Evolutionary conservation across 2,797 vertebrate genomes (phyloP), one percentile per base, ranked within the genome.

Genomic region (Esox masquinongy): DNA sequence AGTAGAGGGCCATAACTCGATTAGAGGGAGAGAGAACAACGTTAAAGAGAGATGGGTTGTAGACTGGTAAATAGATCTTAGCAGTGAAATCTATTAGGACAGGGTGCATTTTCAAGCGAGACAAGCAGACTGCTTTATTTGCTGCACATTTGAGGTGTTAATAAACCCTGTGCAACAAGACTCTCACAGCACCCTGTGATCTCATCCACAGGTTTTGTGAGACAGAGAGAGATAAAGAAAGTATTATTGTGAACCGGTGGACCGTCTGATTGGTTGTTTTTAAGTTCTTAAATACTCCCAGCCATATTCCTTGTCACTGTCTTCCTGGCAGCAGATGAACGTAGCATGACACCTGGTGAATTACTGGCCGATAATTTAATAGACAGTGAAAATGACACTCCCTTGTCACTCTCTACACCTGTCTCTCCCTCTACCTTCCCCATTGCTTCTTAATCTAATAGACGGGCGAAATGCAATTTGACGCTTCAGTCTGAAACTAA

Each of bases 21-120:
- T 90, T 84, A 86, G 74, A 69, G 19, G 29, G 67, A 26, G 82
- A 70, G 74, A 56, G 72, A 75, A 26, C 56, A 26, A 67, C 53
- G 74, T 26, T 19, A 5, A 31, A 56, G 61, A 67, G 31, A n/a
- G 4, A 43, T 12, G 50, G 73, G 63, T 26, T 74, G 43, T 72
- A 68, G 68, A 67, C 56, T 1, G 12, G 53, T 85, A 87, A 90
- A 77, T 91, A 82, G 79, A 88, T 89, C 85, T 83, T 49, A 50
- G 76, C 31, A 71, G 68, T 82, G 83, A 79, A 88, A 82, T 84
- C 77, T 77, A 74, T 89, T 85, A 75, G 8, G 39, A 79, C 77
- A 72, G 70, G 36, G 22, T 51, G 70, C 39, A 17, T 49, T 64
- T 6, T 24, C 71, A 11, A 47, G 11, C 0, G 43, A 47, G 43